A percentile compares a stretch with the other conserved stretches of the same genome.
phyloP scores from a whole-genome alignment of 2,888 invertebrate genomes.

The Cistogaster globosa region DNA sequence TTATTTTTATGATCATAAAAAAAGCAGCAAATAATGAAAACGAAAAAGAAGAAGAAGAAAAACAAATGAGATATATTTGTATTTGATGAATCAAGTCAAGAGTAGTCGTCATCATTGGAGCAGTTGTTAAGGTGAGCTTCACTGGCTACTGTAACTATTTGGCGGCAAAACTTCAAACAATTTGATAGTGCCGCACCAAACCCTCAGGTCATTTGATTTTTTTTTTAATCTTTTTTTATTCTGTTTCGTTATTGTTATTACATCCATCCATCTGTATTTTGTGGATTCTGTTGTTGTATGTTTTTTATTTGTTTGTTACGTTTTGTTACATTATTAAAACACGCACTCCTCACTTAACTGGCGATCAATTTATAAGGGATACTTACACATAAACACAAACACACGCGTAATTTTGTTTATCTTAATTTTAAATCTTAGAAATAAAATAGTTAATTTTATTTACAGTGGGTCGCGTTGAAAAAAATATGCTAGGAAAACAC shows the following conservation, averaged over 20 bases:
- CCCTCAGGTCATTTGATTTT: conserved; percentile 65
- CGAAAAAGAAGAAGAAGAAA: conserved; percentile 2
- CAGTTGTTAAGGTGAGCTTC: conserved; percentile 61
- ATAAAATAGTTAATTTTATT: conserved; percentile 11
- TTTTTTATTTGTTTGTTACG: conserved; percentile 60
- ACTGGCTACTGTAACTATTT: conserved; percentile 63
- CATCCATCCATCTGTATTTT: conserved; percentile 18
- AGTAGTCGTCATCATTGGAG: background rate
- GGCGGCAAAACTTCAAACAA: conserved; percentile 68
- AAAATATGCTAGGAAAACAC: too few species aligned
- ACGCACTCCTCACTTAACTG: conserved; percentile 71
- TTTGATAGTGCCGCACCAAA: conserved; percentile 57
- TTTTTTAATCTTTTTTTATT: conserved; percentile 27
- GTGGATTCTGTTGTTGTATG: conserved; percentile 33
- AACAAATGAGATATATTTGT: conserved; percentile 34
- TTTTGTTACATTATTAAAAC: conserved; percentile 69
- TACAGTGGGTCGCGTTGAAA: conserved; percentile 24
- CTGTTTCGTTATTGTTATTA: conserved; percentile 8
- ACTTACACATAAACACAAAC: background rate
- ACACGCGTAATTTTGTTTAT: background rate
- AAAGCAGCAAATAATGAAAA: conserved; percentile 1
- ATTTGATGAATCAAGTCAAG: conserved; percentile 52
- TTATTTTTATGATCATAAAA: conserved; percentile 8
- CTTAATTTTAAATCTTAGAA: conserved; percentile 24
- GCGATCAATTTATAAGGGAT: conserved; percentile 61